A percentile compares a stretch with the other conserved stretches of the same genome.
Conservation (phyloP, 1,140 invertebrate species). For the Dreissena rostriformis region DNA sequence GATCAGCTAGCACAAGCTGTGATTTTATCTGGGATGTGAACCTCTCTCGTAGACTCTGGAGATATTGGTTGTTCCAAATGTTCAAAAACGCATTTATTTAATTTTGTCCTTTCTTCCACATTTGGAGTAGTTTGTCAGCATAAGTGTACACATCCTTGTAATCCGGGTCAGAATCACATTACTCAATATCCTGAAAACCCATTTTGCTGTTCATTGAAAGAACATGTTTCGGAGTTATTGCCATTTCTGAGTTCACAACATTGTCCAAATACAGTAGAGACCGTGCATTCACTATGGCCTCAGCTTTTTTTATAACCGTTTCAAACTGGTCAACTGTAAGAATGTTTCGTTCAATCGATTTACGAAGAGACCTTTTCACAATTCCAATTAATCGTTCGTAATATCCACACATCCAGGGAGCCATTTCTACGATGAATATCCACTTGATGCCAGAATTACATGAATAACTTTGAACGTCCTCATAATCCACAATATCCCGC, state of each 20-base stretch:
- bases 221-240: not conserved
- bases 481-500: not conserved
- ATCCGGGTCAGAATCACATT: not conserved
- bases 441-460: not conserved
- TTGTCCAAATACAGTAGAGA: slow-evolving; percentile 20
- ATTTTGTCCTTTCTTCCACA: slow-evolving; percentile 26
- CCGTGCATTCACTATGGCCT: not conserved
- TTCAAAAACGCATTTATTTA: not conserved
- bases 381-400: slow-evolving; percentile 8
- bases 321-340: not conserved
- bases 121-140: not conserved
- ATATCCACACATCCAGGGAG: slow-evolving; percentile 25
- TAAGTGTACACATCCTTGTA: too few relatives aligned
- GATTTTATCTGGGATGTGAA: not conserved
- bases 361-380: slow-evolving; percentile 7
- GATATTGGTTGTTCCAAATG: slow-evolving; percentile 39
- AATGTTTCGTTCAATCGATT: not conserved
- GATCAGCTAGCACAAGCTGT: not conserved
- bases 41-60: slow-evolving; percentile 20
- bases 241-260: slow-evolving; percentile 2
- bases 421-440: not conserved
- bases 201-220: not conserved
- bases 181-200: not conserved
- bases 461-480: slow-evolving; percentile 1
- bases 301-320: slow-evolving; percentile 1